Percentiles rank a stretch among this genome's conserved stretches.
phyloP scores from a whole-genome alignment of 1,140 invertebrate species.

The Sweltsa coloradensis region DNA sequence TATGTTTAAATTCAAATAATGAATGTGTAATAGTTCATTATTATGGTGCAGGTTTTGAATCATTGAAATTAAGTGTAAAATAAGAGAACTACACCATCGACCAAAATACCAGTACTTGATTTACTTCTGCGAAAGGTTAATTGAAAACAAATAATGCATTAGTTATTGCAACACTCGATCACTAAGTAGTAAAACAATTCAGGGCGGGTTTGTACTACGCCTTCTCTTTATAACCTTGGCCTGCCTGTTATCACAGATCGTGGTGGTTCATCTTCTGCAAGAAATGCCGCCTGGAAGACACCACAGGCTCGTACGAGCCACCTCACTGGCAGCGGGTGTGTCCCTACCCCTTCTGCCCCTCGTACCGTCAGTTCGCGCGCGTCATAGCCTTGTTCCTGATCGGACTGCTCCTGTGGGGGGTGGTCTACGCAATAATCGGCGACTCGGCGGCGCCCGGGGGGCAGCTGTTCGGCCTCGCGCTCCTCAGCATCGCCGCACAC shows the following conservation, averaged over 20 bases:
- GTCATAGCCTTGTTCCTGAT: conserved; percentile 51
- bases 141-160: too few species aligned
- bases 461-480: conserved; percentile 63
- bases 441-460: conserved; percentile 62
- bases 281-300: conserved; percentile 53
- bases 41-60: too few species aligned
- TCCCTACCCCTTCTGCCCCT: conserved; percentile 67
- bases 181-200: too few species aligned
- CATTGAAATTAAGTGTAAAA: too few species aligned
- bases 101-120: too few species aligned
- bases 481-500: conserved; percentile 59
- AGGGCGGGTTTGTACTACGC: too few species aligned
- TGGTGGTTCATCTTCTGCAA: conserved; percentile 60
- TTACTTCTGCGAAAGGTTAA: too few species aligned
- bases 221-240: too few species aligned
- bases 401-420: conserved; percentile 62
- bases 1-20: too few species aligned
- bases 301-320: conserved; percentile 59
- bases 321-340: conserved; percentile 58
- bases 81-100: too few species aligned
- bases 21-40: too few species aligned
- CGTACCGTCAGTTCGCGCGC: conserved; percentile 62
- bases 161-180: too few species aligned
- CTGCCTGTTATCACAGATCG: conserved; percentile 34
- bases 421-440: conserved; percentile 58